phyloP scores from a whole-genome alignment of 1,140 invertebrate genomes.

The Drosophila pallidifrons region DNA sequence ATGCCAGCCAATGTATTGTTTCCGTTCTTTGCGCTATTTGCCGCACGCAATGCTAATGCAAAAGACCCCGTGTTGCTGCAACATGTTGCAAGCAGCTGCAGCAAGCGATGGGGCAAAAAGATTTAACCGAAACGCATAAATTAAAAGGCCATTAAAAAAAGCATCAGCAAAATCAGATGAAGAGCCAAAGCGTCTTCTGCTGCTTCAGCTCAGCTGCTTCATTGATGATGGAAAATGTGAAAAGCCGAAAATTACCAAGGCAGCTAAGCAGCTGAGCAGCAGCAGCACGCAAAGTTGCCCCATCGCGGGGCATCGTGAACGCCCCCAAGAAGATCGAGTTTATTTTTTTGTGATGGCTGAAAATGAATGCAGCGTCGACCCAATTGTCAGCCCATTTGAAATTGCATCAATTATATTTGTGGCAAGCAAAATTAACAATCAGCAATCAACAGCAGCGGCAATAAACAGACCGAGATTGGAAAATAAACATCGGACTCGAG shows the following conservation, averaged over 20 bases:
- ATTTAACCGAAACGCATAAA: conserved; percentile 68
- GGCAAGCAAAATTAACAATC: conserved; percentile 31
- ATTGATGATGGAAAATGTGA: conserved; percentile 49
- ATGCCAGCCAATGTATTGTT: conserved; percentile 16
- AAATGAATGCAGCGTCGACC: conserved; percentile 62
- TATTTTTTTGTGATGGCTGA: not conserved
- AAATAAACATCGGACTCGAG: not conserved
- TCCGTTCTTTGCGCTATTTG: conserved; percentile 34
- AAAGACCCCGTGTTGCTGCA: conserved; percentile 37
- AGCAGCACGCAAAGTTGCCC: conserved; percentile 76
- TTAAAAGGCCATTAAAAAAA: conserved; percentile 73
- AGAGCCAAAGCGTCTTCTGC: conserved; percentile 6
- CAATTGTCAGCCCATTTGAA: conserved; percentile 75
- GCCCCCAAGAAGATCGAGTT: conserved; percentile 30
- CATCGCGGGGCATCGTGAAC: conserved; percentile 45
- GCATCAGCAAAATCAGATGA: conserved; percentile 16
- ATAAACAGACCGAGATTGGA: not conserved
- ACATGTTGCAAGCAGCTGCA: conserved; percentile 27
- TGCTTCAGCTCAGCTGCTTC: conserved; percentile 10
- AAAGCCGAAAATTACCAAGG: not conserved
- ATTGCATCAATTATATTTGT: conserved; percentile 73
- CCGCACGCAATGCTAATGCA: conserved; percentile 39
- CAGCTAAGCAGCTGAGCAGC: conserved; percentile 11
- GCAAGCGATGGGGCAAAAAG: conserved; percentile 12
- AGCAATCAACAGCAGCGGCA: conserved; percentile 10